A percentile compares a stretch with the other conserved stretches of the same genome.
These are phyloP conservation scores for Brachyopa scutellaris DNA, from an alignment of 2,888 invertebrate species.

Conservation along the genomic window DNA sequence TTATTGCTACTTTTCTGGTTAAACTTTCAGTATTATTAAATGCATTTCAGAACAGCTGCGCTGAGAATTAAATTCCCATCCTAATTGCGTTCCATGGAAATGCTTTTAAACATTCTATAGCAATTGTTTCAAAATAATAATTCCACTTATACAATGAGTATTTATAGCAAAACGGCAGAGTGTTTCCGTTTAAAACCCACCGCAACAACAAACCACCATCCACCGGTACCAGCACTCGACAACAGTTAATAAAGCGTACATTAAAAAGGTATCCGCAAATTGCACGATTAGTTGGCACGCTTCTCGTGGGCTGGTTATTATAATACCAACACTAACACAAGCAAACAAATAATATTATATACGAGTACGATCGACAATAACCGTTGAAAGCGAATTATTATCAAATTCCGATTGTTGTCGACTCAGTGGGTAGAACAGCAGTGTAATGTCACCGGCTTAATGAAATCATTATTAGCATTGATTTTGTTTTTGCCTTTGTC, in stretches of 20 bases:
- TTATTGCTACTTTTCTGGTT: too few species aligned
- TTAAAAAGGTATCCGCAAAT: constrained; percentile 18
- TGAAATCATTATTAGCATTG: neutral
- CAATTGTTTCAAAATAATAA: neutral
- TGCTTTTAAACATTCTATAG: constrained; percentile 1
- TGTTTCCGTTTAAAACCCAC: neutral
- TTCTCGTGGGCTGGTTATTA: neutral
- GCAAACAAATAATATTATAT: neutral
- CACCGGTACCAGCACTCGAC: neutral
- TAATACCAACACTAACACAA: neutral
- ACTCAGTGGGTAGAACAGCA: neutral
- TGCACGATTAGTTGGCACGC: constrained; percentile 12
- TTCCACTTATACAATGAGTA: constrained; percentile 5
- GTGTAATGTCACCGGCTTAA: constrained; percentile 7
- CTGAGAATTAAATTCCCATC: constrained; percentile 2
- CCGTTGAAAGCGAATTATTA: constrained; percentile 1
- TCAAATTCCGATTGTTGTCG: constrained; percentile 13
- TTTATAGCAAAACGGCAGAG: neutral
- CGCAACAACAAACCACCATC: neutral
- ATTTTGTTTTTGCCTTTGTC: neutral
- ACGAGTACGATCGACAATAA: neutral
- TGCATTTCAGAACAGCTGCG: too few species aligned
- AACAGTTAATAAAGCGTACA: constrained; percentile 12
- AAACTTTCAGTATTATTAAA: too few species aligned
- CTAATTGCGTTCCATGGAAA: neutral